These are phyloP conservation scores for Amblyopsis rosae DNA, from an alignment of 2,113 vertebrate species.

Conservation along the genomic window DNA sequence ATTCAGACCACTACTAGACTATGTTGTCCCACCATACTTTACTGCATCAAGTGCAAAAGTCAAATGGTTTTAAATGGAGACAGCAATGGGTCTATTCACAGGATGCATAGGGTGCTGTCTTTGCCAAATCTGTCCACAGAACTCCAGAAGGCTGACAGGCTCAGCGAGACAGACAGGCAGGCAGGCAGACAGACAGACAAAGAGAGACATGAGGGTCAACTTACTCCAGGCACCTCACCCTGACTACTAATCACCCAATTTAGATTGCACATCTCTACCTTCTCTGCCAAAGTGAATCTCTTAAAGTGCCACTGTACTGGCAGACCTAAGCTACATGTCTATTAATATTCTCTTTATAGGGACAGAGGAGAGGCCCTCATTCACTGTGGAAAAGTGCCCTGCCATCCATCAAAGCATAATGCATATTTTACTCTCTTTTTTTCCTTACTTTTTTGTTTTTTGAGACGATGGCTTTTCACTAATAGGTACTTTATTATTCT, in stretches of 20 bases:
- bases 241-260: conserved; percentile 66
- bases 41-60: not conserved
- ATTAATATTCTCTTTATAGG: conserved; percentile 69
- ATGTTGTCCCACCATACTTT: not conserved
- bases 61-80: not conserved
- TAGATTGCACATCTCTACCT: conserved; percentile 61
- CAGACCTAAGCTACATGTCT: conserved; percentile 64
- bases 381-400: conserved; percentile 23
- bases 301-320: conserved; percentile 60
- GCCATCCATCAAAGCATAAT: conserved; percentile 56
- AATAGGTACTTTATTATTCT: conserved; percentile 45
- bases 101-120: not conserved
- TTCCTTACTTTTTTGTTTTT: conserved; percentile 18
- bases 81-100: conserved; percentile 19
- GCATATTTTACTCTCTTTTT: conserved; percentile 33
- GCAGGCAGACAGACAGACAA: not conserved
- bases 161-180: conserved; percentile 12
- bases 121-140: conserved; percentile 33
- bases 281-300: conserved; percentile 58
- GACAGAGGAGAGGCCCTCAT: conserved; percentile 42
- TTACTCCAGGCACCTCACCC: conserved; percentile 47
- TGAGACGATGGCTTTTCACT: conserved; percentile 51
- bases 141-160: conserved; percentile 40
- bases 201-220: conserved; percentile 36
- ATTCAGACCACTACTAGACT: no score